Evolutionary conservation across 2,113 vertebrate species (phyloP).

Genomic region (Colinus virginianus): DNA sequence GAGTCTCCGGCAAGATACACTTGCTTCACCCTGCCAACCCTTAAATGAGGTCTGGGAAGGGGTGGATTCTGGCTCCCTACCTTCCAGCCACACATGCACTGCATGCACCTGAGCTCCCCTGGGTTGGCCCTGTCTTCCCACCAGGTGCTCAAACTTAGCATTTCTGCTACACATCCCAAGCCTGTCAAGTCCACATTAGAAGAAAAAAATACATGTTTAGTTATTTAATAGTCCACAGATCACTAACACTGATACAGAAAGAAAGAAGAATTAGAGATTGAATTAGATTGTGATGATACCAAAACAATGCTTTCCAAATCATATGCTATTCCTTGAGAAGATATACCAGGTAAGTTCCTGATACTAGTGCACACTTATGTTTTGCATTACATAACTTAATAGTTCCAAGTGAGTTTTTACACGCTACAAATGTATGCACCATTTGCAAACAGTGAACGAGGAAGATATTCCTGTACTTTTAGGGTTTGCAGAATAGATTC

Average conservation of each 20-base stretch:
- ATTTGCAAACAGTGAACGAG: neutral
- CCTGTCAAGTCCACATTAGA: neutral
- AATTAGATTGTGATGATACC: neutral
- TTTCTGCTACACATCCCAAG: neutral
- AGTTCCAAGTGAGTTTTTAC: neutral
- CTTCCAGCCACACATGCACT: too few relatives aligned
- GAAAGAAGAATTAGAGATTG: neutral
- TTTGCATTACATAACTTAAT: neutral
- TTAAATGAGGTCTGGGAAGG: too few relatives aligned
- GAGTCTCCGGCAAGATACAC: too few relatives aligned
- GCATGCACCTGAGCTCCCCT: too few relatives aligned
- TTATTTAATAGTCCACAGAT: neutral
- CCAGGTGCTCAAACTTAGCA: too few relatives aligned
- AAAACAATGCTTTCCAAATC: neutral
- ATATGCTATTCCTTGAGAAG: neutral
- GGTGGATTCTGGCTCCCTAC: too few relatives aligned
- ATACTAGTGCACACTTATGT: neutral
- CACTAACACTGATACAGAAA: neutral
- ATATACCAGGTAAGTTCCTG: neutral
- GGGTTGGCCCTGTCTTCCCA: too few relatives aligned
- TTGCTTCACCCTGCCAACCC: too few relatives aligned
- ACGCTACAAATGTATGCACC: neutral
- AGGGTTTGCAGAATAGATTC: neutral
- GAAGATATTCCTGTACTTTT: neutral
- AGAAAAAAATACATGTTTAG: neutral